Evolutionary conservation across 2,113 vertebrate genomes (phyloP).

Genomic region (Crocuta crocuta): DNA sequence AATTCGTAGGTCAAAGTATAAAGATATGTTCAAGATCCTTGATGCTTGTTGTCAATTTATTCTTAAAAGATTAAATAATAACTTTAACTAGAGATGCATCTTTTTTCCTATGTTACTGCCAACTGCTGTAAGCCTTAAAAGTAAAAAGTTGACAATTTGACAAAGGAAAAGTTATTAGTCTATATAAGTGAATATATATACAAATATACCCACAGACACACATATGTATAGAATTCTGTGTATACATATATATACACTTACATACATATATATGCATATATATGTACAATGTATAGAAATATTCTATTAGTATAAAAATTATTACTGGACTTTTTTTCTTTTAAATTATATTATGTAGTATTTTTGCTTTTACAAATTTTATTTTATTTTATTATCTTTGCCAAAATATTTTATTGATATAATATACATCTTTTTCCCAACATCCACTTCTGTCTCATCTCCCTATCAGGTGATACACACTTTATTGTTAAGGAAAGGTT

Average conservation of each 20-base stretch:
- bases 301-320: not conserved
- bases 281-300: not conserved
- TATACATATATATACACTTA: not conserved
- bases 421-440: not conserved
- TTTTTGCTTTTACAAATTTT: not conserved
- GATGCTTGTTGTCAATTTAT: not conserved
- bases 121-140: not conserved
- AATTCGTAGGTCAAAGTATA: not conserved
- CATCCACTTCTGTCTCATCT: not conserved
- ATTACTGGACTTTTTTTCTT: not conserved
- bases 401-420: constrained; percentile 1
- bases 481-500: not conserved
- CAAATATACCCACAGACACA: not conserved
- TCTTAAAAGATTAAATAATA: not conserved
- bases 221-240: not conserved
- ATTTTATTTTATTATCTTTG: not conserved
- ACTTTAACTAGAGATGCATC: not conserved
- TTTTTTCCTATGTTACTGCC: not conserved
- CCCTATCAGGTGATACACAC: not conserved
- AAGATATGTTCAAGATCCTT: not conserved
- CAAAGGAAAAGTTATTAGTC: not conserved
- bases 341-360: not conserved
- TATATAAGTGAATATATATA: not conserved
- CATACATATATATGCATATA: not conserved
- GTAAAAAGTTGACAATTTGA: not conserved